Evolutionary conservation across 2,113 vertebrate genomes (phyloP).

Genomic region (Larimichthys polyactis): DNA sequence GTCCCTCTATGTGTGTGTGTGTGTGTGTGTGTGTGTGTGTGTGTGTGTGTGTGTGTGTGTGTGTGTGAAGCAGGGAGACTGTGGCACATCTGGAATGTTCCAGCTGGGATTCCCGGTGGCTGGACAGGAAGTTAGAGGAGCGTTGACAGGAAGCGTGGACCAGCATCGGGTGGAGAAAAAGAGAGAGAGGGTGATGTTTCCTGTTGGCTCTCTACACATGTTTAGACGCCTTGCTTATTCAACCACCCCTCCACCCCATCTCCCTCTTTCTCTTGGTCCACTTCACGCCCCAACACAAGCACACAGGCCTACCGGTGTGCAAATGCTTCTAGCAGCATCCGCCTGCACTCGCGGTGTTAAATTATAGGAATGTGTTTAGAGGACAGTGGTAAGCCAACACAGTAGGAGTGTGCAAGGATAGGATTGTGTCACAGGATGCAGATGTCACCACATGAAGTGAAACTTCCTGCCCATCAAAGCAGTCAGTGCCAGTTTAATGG

Average conservation of each 20-base stretch:
- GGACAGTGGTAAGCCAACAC: slow-evolving; percentile 53
- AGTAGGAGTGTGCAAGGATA: slow-evolving; percentile 47
- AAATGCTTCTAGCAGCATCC: slow-evolving; percentile 17
- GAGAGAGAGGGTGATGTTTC: slow-evolving; percentile 73
- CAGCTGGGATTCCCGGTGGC: slow-evolving; percentile 82
- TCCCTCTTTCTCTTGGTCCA: slow-evolving; percentile 11
- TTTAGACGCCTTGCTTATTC: slow-evolving; percentile 49
- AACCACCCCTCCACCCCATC: background rate
- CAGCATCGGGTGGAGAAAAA: slow-evolving; percentile 56
- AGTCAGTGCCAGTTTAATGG: slow-evolving; percentile 73
- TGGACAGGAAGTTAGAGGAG: slow-evolving; percentile 82
- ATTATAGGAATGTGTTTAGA: slow-evolving; percentile 35
- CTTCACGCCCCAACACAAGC: slow-evolving; percentile 35
- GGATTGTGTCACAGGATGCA: slow-evolving; percentile 76
- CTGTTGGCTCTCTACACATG: slow-evolving; percentile 72
- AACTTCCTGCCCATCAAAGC: slow-evolving; percentile 80
- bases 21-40: background rate
- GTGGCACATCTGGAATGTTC: slow-evolving; percentile 79
- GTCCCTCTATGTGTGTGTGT: background rate
- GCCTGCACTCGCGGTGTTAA: slow-evolving; percentile 2
- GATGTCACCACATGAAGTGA: slow-evolving; percentile 76
- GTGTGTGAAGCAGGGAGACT: slow-evolving; percentile 20
- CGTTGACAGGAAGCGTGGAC: slow-evolving; percentile 82
- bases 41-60: background rate
- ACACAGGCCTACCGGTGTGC: slow-evolving; percentile 8